Base-by-base conservation (phyloP, 2,888 invertebrate genomes). In the Phytoseiulus persimilis region DNA sequence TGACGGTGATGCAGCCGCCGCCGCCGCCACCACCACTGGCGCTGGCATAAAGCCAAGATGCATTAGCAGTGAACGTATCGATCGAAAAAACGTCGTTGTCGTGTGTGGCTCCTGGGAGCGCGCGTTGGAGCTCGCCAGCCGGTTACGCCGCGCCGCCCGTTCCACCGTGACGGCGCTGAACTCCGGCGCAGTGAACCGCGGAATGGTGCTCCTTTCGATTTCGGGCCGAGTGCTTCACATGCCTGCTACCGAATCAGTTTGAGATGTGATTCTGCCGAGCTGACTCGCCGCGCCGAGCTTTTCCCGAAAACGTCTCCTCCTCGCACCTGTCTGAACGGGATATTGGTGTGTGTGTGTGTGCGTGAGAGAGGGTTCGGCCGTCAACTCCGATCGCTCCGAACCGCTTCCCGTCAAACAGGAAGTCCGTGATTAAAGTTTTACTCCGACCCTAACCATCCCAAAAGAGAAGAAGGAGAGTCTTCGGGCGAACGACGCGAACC, bases 11-110 rank as follows among this genome's bases (percentile, higher is more conserved):
- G 65, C 18, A 2, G 65, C 65, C 28, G 2, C 23, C 18, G 65
- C 65, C 18, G 28, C 65, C 18, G 18, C 65, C 65, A 23, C 65
- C 18, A 23, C 23, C 65, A 28, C 65, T 65, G 65, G 65, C 18
- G 65, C 65, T 65, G 65, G 65, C 65, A 65, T 65, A 65, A 65
- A 65, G 65, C 65, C 65, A 65, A 65, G 65, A 65, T 65, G 65
- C 65, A 65, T 65, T 65, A 65, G 65, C 65, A 65, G 18, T 65
- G 65, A 65, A 18, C 65, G 65, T 65, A 65, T 65, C 65, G 65
- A 65, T 65, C 65, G 65, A 65, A 65, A 65, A 65, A 65, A 65
- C 65, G 65, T 65, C 65, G 65, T 65, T 28, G 65, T 28, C 14
- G 46, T 46, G 46, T 46, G 46, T 11, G 46, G 46, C 46, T 46